Conservation (phyloP, 1,140 invertebrate genomes). For the Philaenus spumarius region DNA sequence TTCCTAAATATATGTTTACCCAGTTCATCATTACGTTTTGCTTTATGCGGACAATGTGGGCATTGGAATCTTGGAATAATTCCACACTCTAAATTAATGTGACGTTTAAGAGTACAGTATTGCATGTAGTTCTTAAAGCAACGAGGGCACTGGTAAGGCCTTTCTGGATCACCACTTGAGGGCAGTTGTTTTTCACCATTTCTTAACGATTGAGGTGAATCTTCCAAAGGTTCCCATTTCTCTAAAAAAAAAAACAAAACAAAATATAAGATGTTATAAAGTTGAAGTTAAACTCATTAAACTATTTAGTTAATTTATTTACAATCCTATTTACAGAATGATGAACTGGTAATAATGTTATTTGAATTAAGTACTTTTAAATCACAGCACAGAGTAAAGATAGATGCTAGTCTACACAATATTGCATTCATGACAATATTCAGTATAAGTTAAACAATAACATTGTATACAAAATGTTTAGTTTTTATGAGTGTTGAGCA, state of each 20-base stretch:
- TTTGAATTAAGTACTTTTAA: too few species aligned
- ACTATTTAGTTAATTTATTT: background rate
- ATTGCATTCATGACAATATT: too few species aligned
- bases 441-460: too few species aligned
- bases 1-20: conserved; percentile 35
- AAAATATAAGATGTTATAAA: background rate
- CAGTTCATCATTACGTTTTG: conserved; percentile 44
- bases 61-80: conserved; percentile 10
- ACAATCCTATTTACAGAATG: background rate
- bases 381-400: too few species aligned
- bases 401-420: too few species aligned
- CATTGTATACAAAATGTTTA: too few species aligned
- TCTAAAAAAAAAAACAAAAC: background rate
- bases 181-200: background rate
- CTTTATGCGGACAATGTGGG: conserved; percentile 24
- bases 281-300: background rate
- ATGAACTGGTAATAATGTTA: too few species aligned
- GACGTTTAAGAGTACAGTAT: background rate
- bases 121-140: too few species aligned
- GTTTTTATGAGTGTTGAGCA: too few species aligned
- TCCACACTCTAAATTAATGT: conserved; percentile 7
- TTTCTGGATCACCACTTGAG: background rate
- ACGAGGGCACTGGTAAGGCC: background rate
- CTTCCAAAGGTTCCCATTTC: background rate
- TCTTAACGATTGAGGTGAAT: too few species aligned